A percentile compares a stretch with the other conserved stretches of the same genome.
Evolutionary conservation across 2,797 vertebrate species (phyloP).

Genomic region (Malacoctenus gilli): DNA sequence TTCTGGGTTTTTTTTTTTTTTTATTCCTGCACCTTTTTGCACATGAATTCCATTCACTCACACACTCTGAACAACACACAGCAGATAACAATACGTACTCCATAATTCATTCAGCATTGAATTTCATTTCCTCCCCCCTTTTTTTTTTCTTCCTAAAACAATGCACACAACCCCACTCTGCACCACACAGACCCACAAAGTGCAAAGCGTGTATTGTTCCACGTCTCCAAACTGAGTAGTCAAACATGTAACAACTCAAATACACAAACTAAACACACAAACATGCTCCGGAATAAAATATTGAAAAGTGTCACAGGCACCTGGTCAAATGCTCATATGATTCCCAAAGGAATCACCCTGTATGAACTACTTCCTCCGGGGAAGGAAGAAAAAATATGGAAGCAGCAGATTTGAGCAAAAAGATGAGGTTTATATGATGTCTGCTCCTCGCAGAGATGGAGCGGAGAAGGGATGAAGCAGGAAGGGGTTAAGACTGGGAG

Average conservation of each 20-base stretch:
- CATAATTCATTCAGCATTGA: slow-evolving; percentile 77
- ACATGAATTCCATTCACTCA: slow-evolving; percentile 68
- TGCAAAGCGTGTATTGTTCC: slow-evolving; percentile 59
- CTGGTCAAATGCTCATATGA: slow-evolving; percentile 78
- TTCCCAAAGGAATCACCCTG: slow-evolving; percentile 67
- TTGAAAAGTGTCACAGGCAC: slow-evolving; percentile 76
- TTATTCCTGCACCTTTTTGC: slow-evolving; percentile 73
- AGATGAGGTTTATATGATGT: slow-evolving; percentile 61
- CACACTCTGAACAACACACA: slow-evolving; percentile 70
- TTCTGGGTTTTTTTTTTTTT: no score
- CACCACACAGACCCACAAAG: slow-evolving; percentile 68
- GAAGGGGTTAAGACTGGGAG: slow-evolving; percentile 78
- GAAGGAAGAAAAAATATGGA: slow-evolving; percentile 30
- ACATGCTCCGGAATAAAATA: slow-evolving; percentile 75
- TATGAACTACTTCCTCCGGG: slow-evolving; percentile 73
- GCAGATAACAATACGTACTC: slow-evolving; percentile 72
- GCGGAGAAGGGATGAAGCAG: slow-evolving; percentile 59
- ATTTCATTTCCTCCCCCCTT: slow-evolving; percentile 75
- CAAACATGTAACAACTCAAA: slow-evolving; percentile 69
- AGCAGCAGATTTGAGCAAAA: slow-evolving; percentile 60
- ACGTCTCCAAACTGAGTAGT: slow-evolving; percentile 60
- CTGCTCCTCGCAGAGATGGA: slow-evolving; percentile 54
- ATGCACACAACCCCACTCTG: slow-evolving; percentile 54
- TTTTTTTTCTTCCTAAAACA: slow-evolving; percentile 35
- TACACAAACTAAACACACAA: slow-evolving; percentile 72